Conservation (phyloP, 2,797 vertebrate species). For the Pseudocheirus occidentalis region DNA sequence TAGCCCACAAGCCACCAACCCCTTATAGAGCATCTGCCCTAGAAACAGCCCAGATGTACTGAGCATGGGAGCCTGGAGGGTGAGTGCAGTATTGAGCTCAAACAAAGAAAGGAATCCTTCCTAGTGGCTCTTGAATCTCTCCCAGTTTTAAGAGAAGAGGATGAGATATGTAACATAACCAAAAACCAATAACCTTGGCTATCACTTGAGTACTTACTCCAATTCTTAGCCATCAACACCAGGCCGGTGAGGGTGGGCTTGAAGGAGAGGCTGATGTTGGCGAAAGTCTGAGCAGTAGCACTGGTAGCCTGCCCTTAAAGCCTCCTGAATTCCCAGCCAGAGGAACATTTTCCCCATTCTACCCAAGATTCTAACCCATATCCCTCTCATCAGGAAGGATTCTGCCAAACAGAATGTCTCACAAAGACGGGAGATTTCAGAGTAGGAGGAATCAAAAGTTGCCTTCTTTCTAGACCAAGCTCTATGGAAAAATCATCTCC, state of each 20-base stretch:
- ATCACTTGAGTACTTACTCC: not conserved
- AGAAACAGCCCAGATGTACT: conserved; percentile 70
- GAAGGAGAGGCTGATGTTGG: not conserved
- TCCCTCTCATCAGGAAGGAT: not conserved
- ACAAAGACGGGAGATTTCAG: not conserved
- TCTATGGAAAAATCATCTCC: not conserved
- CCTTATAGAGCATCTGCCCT: conserved; percentile 70
- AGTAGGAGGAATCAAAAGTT: not conserved
- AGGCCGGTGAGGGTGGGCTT: not conserved
- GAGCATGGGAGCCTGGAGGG: conserved; percentile 38
- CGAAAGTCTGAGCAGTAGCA: not conserved
- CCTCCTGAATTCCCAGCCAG: not conserved
- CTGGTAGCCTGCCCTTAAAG: conserved; percentile 4
- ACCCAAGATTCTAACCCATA: not conserved
- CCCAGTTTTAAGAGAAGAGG: conserved; percentile 27
- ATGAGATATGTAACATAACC: conserved; percentile 58
- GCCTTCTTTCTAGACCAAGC: not conserved
- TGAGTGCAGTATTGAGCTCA: conserved; percentile 27
- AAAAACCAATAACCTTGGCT: not conserved
- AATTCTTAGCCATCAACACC: not conserved
- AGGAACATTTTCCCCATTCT: not conserved
- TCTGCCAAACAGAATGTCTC: not conserved
- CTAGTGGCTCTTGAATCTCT: conserved; percentile 48
- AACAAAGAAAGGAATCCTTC: conserved; percentile 62
- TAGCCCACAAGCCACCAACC: conserved; percentile 38